phyloP scores from a whole-genome alignment of 2,797 vertebrate genomes.

The Nasua narica region DNA sequence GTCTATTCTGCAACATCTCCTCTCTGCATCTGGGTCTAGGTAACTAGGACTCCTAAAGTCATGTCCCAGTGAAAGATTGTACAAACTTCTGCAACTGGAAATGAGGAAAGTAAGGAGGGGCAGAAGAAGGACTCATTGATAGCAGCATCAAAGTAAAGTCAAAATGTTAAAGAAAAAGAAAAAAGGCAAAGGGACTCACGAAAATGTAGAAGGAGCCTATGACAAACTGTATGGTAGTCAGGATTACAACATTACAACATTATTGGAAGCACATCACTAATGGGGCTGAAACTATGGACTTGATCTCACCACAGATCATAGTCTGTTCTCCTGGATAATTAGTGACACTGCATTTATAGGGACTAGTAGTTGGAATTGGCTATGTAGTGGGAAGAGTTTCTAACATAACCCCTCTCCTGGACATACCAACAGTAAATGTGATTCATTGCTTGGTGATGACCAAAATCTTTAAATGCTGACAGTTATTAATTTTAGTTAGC shows the following conservation, averaged over 20 bases:
- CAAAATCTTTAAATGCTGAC: background rate
- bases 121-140: fast-evolving
- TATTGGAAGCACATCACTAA: background rate
- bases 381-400: background rate
- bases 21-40: background rate
- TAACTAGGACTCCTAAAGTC: background rate
- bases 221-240: fast-evolving
- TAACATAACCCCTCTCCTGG: background rate
- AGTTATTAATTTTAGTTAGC: background rate
- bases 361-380: no score
- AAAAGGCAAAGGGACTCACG: no score
- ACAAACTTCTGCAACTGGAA: background rate
- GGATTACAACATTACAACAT: fast-evolving
- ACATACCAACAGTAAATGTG: background rate
- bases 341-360: fast-evolving
- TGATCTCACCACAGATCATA: background rate
- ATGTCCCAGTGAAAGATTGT: background rate
- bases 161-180: background rate
- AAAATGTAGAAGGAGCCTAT: background rate
- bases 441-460: background rate
- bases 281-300: background rate
- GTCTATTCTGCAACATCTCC: fast-evolving
- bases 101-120: background rate
- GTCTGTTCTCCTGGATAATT: background rate
- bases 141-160: background rate